A percentile compares a stretch with the other conserved stretches of the same genome.
Evolutionary conservation across 2,888 invertebrate genomes (phyloP).

Genomic region (Papilio demoleus): DNA sequence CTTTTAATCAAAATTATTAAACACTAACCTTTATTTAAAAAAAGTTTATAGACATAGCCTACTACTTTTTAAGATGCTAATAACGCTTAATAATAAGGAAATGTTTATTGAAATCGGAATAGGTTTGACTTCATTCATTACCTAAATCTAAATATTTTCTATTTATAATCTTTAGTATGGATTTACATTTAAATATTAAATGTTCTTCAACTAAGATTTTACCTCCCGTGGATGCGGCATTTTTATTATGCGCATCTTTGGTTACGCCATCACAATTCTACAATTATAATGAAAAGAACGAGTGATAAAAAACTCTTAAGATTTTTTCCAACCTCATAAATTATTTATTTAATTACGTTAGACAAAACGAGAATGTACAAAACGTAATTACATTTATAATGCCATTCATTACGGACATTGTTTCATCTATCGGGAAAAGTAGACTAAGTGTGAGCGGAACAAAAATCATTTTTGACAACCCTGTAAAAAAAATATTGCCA

Average conservation of each 20-base stretch:
- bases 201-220: background rate
- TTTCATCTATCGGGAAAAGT: constrained; percentile 64
- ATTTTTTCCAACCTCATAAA: constrained; percentile 50
- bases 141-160: too few species aligned
- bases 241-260: constrained; percentile 14
- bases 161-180: too few species aligned
- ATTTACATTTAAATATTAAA: background rate
- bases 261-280: constrained; percentile 31
- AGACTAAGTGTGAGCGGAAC: constrained; percentile 35
- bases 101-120: too few species aligned
- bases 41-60: too few species aligned
- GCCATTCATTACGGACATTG: constrained; percentile 64
- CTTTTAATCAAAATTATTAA: background rate
- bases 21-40: background rate
- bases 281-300: constrained; percentile 31
- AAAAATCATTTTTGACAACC: constrained; percentile 47
- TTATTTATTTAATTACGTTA: constrained; percentile 53
- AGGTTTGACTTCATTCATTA: too few species aligned
- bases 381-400: constrained; percentile 52
- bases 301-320: constrained; percentile 32
- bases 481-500: constrained; percentile 28
- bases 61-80: too few species aligned
- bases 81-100: too few species aligned
- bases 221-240: background rate
- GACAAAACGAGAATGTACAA: constrained; percentile 64